Percentiles rank a stretch among this genome's conserved stretches.
These are phyloP conservation scores for Rhopilema esculentum DNA, from an alignment of 30 jellyfish, hydroid and myxozoan species.

Conservation along the genomic window DNA sequence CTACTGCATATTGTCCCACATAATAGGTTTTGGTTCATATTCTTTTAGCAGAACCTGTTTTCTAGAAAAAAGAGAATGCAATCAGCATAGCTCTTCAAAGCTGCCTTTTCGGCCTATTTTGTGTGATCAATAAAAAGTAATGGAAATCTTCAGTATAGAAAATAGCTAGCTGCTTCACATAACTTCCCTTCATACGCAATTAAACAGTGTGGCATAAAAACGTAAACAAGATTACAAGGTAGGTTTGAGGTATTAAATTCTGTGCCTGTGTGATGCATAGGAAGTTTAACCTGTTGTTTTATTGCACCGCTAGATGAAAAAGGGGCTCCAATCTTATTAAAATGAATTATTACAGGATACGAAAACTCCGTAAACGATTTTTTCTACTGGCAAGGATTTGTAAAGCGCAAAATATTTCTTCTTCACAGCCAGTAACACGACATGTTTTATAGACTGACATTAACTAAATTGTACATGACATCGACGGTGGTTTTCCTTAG, in stretches of 20 bases:
- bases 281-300: constrained; percentile 39
- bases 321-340: constrained; percentile 58
- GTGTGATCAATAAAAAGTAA: too few relatives aligned
- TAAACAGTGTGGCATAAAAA: constrained; percentile 51
- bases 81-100: too few relatives aligned
- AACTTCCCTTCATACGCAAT: constrained; percentile 53
- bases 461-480: too few relatives aligned
- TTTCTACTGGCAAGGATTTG: not conserved
- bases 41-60: too few relatives aligned
- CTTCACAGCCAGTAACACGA: too few relatives aligned
- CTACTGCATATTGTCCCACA: too few relatives aligned
- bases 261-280: constrained; percentile 20
- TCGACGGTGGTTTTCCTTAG: too few relatives aligned
- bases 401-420: not conserved
- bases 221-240: constrained; percentile 45
- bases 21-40: too few relatives aligned
- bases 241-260: not conserved
- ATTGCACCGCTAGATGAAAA: constrained; percentile 38
- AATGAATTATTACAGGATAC: constrained; percentile 67
- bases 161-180: not conserved
- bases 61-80: too few relatives aligned
- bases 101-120: too few relatives aligned
- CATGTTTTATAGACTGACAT: too few relatives aligned
- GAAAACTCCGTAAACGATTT: not conserved
- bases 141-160: too few relatives aligned